Evolutionary conservation across 64 coral and sea anemone genomes (phyloP).

Genomic region (Porites australiensis): DNA sequence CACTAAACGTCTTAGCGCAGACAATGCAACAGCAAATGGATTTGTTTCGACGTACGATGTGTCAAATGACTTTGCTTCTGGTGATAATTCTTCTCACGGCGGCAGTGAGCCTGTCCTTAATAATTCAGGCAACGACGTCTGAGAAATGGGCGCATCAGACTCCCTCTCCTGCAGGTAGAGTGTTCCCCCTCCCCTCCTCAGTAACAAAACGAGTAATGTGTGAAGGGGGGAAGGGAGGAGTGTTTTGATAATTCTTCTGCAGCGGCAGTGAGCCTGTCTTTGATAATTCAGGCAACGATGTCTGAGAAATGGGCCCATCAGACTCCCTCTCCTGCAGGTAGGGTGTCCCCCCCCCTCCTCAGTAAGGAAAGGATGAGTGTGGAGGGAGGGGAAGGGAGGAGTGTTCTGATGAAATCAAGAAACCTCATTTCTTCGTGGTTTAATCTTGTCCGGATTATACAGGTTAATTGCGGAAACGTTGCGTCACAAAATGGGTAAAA

Average conservation of each 20-base stretch:
- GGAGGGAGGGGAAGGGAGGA: too few relatives aligned
- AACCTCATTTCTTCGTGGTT: too few relatives aligned
- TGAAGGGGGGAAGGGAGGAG: too few relatives aligned
- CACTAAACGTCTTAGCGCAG: not conserved
- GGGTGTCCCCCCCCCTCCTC: not conserved
- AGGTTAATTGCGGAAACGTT: too few relatives aligned
- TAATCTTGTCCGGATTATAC: too few relatives aligned
- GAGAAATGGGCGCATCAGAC: not conserved
- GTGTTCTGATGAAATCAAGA: too few relatives aligned
- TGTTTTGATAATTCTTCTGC: not conserved
- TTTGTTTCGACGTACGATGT: conserved; percentile 1
- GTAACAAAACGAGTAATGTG: too few relatives aligned
- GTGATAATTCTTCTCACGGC: conserved; percentile 1
- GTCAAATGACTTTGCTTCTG: not conserved
- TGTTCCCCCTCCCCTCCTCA: too few relatives aligned
- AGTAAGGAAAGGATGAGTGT: too few relatives aligned
- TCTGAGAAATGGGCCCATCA: not conserved
- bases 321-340: not conserved
- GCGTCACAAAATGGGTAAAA: too few relatives aligned
- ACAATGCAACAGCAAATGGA: conserved; percentile 11
- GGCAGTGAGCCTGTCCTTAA: conserved; percentile 11
- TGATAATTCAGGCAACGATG: not conserved
- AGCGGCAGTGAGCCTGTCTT: conserved; percentile 18
- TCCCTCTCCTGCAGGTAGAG: not conserved
- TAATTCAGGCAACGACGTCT: not conserved